Base-by-base conservation (phyloP, 1,140 invertebrate genomes). In the Meloidogyne hapla region DNA sequence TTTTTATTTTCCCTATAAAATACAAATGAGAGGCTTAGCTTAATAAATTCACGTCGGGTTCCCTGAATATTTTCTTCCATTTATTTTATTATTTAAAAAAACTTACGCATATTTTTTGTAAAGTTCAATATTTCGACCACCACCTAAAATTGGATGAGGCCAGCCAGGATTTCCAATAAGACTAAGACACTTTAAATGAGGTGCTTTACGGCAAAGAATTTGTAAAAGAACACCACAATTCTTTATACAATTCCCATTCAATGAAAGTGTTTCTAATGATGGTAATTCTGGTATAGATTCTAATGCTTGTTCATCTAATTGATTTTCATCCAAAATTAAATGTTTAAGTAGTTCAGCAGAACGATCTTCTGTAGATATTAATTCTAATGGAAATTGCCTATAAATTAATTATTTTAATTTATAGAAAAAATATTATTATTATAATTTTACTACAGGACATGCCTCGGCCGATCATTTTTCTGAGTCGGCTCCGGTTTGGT, bases 81-180 rank as follows among this genome's bases (percentile, higher is more conserved):
- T n/a, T n/a, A n/a, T n/a, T n/a, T n/a, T n/a, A n/a, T n/a, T n/a
- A n/a, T n/a, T n/a, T n/a, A n/a, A 33, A 6, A 8, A 56, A 56
- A 56, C 48, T n/a, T 56, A 56, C 48, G 48, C 48, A 56, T 56
- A 56, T 56, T 56, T 56, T n/a, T 56, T 4, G 48, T 56, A 56
- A 56, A 56, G 48, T 56, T 56, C 48, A 56, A 56, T n/a, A 56
- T 56, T 56, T 8, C n/a, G 2, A 56, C n/a, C n/a, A n/a, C 48
- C 48, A 56, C n/a, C 48, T 56, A 56, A 56, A 56, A 56, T 56
- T n/a, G 48, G 28, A 72, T 81, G 80, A 18, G 80, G 80, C 80
- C 80, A 81, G 40, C 80, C 80, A 28, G 80, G 80, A 28, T 81
- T 81, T 61, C 80, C 81, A 72, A 81, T 81, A 12, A 81, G 66